Evolutionary conservation across 23 tunicate genomes (phyloP), one percentile per base, ranked within the genome.

Genomic region (Phallusia fumigata): DNA sequence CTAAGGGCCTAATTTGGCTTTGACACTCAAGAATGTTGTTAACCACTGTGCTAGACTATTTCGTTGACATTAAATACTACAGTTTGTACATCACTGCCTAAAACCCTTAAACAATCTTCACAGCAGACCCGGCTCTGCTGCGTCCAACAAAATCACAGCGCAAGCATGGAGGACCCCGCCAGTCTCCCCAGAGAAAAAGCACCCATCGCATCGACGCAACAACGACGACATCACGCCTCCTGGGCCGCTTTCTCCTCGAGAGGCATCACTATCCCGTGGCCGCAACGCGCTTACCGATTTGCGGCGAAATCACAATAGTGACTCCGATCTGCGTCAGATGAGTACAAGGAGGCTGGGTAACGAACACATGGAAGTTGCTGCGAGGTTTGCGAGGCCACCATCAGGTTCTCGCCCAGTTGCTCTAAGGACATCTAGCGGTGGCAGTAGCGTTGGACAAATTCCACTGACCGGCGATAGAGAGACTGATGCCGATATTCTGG

Each of bases 401-500:
- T 64, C 80, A 30, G 74, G 78, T 32, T 52, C 87, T 5, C 30
- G 82, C 18, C 31, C 64, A 16, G 76, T 18, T 33, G 83, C 52
- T 6, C 69, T 24, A 24, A 69, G 64, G 73, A 65, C 34, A 12
- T 30, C 33, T 65, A 77, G 86, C 65, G 76, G 74, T 28, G 84
- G 74, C 0, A 45, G 28, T 74, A 13, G 65, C n/a, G 31, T n/a
- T 35, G 76, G 75, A 18, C 8, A 75, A 28, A 74, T 35, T 36
- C 94, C 94, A 24, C 53, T 89, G 26, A 94, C 98, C 30, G 98
- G 98, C 84, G 98, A 94, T 64, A 82, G 80, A 64, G 90, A 94
- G n/a, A 94, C 98, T 0, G 98, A 94, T 44, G 98, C 94, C 24
- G 84, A 94, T 53, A 94, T 94, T n/a, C 35, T 94, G 90, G 98